phyloP scores from a whole-genome alignment of 2,113 vertebrate species.

The Ammodramus savannarum region DNA sequence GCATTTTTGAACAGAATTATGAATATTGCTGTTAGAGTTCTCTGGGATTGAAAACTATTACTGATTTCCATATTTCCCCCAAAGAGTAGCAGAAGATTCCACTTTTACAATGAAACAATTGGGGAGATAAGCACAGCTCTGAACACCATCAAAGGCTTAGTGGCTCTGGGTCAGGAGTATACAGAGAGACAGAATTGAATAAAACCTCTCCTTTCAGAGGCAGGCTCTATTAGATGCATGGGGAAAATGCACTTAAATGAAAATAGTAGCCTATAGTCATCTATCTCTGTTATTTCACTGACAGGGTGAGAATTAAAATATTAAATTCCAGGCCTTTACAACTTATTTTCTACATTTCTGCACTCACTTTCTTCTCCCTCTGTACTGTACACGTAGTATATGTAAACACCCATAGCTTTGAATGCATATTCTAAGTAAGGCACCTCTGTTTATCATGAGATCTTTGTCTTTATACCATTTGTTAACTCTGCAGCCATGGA shows the following conservation, averaged over 20 bases:
- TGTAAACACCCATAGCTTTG: background rate
- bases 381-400: accelerated
- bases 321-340: background rate
- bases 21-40: background rate
- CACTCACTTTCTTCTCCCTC: background rate
- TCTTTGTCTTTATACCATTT: background rate
- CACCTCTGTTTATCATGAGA: background rate
- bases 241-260: background rate
- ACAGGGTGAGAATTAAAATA: background rate
- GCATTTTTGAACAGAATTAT: background rate
- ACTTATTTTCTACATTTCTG: background rate
- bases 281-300: background rate
- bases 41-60: background rate
- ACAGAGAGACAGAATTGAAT: background rate
- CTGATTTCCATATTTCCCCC: background rate
- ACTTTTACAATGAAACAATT: background rate
- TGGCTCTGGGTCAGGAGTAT: background rate
- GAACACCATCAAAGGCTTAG: background rate
- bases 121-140: background rate
- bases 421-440: accelerated
- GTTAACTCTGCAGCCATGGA: background rate
- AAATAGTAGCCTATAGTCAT: background rate
- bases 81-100: background rate
- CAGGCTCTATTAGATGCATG: background rate
- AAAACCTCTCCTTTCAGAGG: background rate